Evolutionary conservation across 53 echinoderm and acorn worm species (phyloP).

Genomic region (Holothuria leucospilota): DNA sequence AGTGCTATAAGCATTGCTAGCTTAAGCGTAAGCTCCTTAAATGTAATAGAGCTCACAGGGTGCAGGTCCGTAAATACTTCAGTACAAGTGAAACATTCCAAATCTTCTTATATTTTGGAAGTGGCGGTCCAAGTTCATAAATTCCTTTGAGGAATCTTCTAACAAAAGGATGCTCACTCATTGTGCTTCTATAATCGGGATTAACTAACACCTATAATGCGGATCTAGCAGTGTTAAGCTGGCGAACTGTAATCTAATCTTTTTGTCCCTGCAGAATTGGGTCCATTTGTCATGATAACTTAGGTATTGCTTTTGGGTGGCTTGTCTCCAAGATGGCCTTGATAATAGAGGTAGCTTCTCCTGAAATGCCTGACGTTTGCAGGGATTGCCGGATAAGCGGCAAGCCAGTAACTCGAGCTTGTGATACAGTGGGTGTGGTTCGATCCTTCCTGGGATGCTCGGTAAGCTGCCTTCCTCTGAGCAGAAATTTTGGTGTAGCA

Average conservation of each 20-base stretch:
- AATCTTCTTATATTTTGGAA: too few species aligned
- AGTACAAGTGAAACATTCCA: conserved; percentile 25
- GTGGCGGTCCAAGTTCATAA: conserved; percentile 44
- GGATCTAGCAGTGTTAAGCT: too few species aligned
- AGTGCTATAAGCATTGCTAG: conserved; percentile 39
- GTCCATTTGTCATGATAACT: not conserved
- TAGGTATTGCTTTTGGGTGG: not conserved
- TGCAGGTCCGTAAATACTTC: conserved; percentile 4
- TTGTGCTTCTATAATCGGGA: not conserved
- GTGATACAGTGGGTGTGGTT: too few species aligned
- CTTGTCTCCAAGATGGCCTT: conserved; percentile 4
- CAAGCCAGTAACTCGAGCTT: conserved; percentile 27
- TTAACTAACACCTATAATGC: not conserved
- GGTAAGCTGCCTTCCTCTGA: too few species aligned
- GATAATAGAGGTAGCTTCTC: not conserved
- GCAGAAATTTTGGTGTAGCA: too few species aligned
- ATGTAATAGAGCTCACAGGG: not conserved
- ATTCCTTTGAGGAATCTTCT: conserved; percentile 43
- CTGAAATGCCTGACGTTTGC: conserved; percentile 9
- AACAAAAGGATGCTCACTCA: conserved; percentile 36
- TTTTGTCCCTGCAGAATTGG: not conserved
- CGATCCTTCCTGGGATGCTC: too few species aligned
- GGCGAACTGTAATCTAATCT: not conserved
- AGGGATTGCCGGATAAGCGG: conserved; percentile 28
- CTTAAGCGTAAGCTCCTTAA: conserved; percentile 22